These are phyloP conservation scores for Amyelois transitella DNA, from an alignment of 1,140 invertebrate genomes.

Conservation along the genomic window DNA sequence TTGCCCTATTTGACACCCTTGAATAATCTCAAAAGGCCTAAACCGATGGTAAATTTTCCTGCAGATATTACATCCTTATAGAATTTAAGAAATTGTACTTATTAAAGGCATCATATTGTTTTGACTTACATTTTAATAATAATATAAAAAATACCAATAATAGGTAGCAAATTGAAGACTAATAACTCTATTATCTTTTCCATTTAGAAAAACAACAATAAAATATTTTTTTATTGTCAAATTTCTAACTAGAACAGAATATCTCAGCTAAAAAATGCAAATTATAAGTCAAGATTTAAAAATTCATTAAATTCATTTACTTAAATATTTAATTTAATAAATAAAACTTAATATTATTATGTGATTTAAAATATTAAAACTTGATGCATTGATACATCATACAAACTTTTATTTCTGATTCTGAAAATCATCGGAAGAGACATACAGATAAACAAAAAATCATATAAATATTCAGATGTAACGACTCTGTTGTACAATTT, in stretches of 20 bases:
- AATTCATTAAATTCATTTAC: not conserved
- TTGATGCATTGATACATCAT: not conserved
- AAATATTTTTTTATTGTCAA: no score
- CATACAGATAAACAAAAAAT: not conserved
- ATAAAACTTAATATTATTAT: not conserved
- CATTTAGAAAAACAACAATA: not conserved
- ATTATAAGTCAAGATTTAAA: no score
- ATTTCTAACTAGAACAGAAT: no score
- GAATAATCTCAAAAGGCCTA: no score
- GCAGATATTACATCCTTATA: constrained; percentile 12
- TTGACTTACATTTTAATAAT: constrained; percentile 7
- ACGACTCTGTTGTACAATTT: not conserved
- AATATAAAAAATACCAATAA: not conserved
- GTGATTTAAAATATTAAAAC: not conserved
- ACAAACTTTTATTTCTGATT: not conserved
- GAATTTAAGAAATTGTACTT: constrained; percentile 29
- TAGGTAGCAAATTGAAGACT: no score
- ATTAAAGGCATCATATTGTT: constrained; percentile 28
- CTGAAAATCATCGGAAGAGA: not conserved
- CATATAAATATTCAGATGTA: not conserved
- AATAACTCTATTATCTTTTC: not conserved
- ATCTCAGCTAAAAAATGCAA: no score
- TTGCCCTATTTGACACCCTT: no score
- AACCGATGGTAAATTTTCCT: constrained; percentile 12
- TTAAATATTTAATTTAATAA: not conserved